phyloP scores from a whole-genome alignment of 2,797 vertebrate species.

The Pagetopsis macropterus region DNA sequence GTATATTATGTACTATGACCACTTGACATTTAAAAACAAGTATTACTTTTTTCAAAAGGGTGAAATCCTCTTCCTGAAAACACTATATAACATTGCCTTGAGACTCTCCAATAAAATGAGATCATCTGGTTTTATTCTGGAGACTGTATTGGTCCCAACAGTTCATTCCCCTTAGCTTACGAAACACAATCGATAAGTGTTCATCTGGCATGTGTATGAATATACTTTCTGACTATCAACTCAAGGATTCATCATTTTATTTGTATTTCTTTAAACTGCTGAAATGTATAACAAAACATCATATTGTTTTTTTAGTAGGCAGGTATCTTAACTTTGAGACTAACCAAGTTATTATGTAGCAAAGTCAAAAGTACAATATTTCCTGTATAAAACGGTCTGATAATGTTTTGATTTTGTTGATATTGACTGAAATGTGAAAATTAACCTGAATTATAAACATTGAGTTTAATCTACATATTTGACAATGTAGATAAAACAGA shows the following conservation, averaged over 20 bases:
- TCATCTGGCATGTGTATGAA: neutral
- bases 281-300: neutral
- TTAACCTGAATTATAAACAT: neutral
- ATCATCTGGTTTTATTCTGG: constrained; percentile 1
- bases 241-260: neutral
- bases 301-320: no score
- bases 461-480: neutral
- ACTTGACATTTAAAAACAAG: neutral
- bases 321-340: no score
- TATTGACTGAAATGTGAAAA: neutral
- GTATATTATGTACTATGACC: neutral
- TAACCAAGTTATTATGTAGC: no score
- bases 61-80: neutral
- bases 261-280: neutral
- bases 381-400: no score
- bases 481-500: neutral
- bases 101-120: neutral
- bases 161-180: neutral
- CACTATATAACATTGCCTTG: neutral
- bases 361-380: no score
- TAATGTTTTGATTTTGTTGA: neutral
- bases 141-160: neutral
- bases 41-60: neutral
- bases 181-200: constrained; percentile 19
- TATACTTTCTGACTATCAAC: neutral